phyloP scores from a whole-genome alignment of 2,797 vertebrate genomes.

The Cephalopachus bancanus region DNA sequence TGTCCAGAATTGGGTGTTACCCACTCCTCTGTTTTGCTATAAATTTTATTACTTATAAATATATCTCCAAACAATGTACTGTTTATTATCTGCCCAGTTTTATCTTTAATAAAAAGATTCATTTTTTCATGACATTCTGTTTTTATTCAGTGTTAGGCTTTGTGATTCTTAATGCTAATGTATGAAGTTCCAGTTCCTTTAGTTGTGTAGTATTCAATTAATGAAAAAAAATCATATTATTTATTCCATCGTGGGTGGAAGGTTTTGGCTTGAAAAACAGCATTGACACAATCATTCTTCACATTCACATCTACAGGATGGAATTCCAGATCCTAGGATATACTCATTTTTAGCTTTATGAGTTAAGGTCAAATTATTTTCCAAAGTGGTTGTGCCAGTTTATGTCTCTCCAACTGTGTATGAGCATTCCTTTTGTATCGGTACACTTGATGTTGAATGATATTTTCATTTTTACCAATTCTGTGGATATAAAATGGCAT shows the following conservation, averaged over 20 bases:
- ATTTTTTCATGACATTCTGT: background rate
- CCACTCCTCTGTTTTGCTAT: background rate
- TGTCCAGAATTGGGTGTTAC: background rate
- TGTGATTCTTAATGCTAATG: conserved; percentile 10
- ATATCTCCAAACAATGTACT: background rate
- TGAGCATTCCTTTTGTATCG: background rate
- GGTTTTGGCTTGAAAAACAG: background rate
- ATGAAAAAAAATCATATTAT: conserved; percentile 12
- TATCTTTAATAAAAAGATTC: background rate
- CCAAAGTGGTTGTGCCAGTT: background rate
- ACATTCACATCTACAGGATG: background rate
- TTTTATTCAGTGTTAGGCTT: background rate
- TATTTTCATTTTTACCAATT: conserved; percentile 16
- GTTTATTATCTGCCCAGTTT: background rate
- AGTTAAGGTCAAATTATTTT: background rate
- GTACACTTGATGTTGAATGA: background rate
- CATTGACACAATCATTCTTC: background rate
- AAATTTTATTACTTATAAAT: background rate
- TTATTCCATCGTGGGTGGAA: background rate
- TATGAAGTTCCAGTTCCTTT: conserved; percentile 10
- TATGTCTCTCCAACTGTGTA: background rate
- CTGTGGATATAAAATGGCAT: background rate
- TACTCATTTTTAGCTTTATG: background rate
- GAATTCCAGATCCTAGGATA: background rate
- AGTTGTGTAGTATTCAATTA: background rate